Conservation (phyloP, 2,888 invertebrate genomes). For the Tachina fera region DNA sequence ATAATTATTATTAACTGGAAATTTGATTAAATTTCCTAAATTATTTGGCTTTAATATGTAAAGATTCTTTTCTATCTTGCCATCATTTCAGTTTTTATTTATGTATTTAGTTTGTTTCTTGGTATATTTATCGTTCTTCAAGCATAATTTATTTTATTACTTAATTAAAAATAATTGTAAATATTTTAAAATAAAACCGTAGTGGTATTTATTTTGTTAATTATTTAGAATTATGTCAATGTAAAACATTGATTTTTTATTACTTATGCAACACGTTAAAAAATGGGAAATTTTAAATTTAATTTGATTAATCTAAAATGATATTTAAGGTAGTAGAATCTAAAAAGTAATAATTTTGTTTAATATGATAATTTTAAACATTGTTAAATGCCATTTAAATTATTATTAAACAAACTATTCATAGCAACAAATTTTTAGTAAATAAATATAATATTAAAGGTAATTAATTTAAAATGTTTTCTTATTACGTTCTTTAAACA, state of each 20-base stretch:
- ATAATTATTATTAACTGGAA: no score
- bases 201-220: conserved; percentile 17
- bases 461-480: conserved; percentile 8
- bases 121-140: conserved; percentile 8
- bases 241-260: neutral
- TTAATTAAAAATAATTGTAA: conserved; percentile 40
- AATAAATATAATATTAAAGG: conserved; percentile 59
- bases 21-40: no score
- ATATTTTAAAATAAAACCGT: conserved; percentile 17
- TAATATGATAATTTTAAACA: conserved; percentile 42
- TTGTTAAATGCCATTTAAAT: conserved; percentile 66
- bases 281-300: neutral
- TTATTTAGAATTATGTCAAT: conserved; percentile 21
- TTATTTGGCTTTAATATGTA: neutral
- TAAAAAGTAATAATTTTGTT: conserved; percentile 24
- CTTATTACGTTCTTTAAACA: neutral
- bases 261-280: conserved; percentile 2
- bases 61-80: conserved; percentile 37
- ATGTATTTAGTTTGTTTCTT: neutral
- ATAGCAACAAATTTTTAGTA: conserved; percentile 70
- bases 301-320: conserved; percentile 14
- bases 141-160: conserved; percentile 47
- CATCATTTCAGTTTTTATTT: conserved; percentile 31
- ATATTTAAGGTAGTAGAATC: conserved; percentile 35
- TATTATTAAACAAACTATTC: conserved; percentile 51